These are phyloP conservation scores for Alviniconcha strummeri DNA, from an alignment of 2,888 invertebrate genomes.

Conservation along the genomic window DNA sequence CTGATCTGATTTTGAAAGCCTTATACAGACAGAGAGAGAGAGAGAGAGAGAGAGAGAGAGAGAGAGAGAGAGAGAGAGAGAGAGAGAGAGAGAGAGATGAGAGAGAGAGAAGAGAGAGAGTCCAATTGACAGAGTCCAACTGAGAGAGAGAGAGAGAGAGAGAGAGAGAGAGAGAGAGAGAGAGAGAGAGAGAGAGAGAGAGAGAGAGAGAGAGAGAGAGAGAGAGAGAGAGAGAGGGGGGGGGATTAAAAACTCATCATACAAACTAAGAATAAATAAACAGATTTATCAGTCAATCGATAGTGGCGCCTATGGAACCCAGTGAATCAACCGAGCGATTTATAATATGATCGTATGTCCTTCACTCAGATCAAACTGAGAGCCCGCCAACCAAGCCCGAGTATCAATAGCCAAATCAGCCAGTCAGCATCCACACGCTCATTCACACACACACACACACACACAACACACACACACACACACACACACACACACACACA, in stretches of 20 bases:
- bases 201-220: neutral
- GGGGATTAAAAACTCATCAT: too few relatives aligned
- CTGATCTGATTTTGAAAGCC: too few relatives aligned
- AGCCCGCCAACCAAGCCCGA: too few relatives aligned
- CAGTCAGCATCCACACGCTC: slow-evolving; percentile 2
- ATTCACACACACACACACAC: slow-evolving; percentile 9
- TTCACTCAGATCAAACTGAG: too few relatives aligned
- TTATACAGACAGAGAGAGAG: too few relatives aligned
- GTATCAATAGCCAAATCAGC: too few relatives aligned
- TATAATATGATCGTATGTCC: too few relatives aligned
- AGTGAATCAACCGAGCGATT: too few relatives aligned
- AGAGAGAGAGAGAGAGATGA: neutral
- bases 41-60: neutral
- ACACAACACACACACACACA: neutral
- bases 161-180: neutral
- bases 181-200: neutral
- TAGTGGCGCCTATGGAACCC: too few relatives aligned
- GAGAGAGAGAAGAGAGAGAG: neutral
- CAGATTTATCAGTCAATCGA: too few relatives aligned
- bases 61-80: neutral
- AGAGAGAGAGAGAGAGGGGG: neutral
- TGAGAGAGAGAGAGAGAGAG: neutral
- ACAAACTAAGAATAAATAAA: too few relatives aligned
- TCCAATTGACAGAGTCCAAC: too few relatives aligned
- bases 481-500: slow-evolving; percentile 1